Conservation (phyloP, 2,113 vertebrate species). For the Ascaphus truei region DNA sequence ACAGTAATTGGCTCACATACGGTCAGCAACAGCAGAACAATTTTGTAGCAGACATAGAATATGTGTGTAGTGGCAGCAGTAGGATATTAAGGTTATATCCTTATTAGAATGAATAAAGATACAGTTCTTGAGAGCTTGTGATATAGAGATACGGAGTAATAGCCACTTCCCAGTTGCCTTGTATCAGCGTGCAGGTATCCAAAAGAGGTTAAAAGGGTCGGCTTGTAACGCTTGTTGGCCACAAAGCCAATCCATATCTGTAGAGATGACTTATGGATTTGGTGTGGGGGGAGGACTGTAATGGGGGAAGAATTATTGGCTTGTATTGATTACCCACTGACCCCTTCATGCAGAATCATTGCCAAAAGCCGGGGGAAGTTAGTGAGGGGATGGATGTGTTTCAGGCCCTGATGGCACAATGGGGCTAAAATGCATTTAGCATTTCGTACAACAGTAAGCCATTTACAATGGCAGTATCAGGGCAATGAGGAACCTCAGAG, state of each 20-base stretch:
- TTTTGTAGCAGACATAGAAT: too few species aligned
- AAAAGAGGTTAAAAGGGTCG: conserved; percentile 1
- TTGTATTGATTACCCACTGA: conserved; percentile 19
- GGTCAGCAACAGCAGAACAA: too few species aligned
- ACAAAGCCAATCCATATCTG: conserved; percentile 22
- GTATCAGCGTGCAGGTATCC: background rate
- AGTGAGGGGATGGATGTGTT: background rate
- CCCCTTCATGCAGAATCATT: conserved; percentile 28
- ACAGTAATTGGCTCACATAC: too few species aligned
- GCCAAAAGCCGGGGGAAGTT: background rate
- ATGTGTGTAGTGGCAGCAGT: too few species aligned
- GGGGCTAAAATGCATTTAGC: background rate
- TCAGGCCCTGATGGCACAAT: background rate
- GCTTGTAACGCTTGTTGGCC: conserved; percentile 4
- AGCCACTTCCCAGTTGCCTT: background rate
- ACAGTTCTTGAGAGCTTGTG: background rate
- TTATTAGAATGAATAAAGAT: background rate
- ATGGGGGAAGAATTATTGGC: conserved; percentile 20
- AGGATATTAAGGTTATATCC: background rate
- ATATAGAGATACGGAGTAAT: background rate
- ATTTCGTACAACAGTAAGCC: too few species aligned
- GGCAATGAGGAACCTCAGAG: too few species aligned
- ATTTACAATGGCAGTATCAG: too few species aligned
- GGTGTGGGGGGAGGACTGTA: background rate
- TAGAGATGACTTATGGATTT: conserved; percentile 36